Evolutionary conservation across 2,113 vertebrate species (phyloP), one percentile per base, ranked within the genome.

Genomic region (Coptodon bakossiorum): DNA sequence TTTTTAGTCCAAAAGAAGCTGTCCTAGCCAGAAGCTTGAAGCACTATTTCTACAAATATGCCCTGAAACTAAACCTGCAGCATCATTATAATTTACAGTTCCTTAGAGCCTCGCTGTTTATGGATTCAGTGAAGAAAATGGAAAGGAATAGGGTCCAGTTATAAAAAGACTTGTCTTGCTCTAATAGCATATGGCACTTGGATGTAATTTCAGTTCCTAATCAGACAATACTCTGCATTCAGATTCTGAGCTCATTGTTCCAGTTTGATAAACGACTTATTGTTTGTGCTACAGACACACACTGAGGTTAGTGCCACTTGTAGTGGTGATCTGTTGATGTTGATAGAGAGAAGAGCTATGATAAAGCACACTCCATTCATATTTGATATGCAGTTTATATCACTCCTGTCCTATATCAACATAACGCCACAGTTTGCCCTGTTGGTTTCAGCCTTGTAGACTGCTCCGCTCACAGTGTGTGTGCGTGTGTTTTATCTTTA

Each of bases 301-400:
- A 73, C 79, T 3, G 88, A 82, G 11, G 81, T 71, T 3, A 22
- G 84, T 38, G 80, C 38, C 84, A 38, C 88, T 90, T 31, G 89
- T 61, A 40, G 36, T 45, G 22, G 0, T 53, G 79, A 88, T 86
- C 71, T 54, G 66, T 79, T 78, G 89, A 29, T 48, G 71, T 29
- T 63, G 45, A 85, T 61, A 56, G 80, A 92, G 81, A 85, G 81
- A 17, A n/a, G 73, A 43, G 38, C 48, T 86, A 68, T 83, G 68
- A 82, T 89, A 76, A 84, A 84, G 79, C 50, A 24, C 80, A 85
- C 59, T 84, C 61, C 86, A 89, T 93, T 85, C 86, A 66, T 5
- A 24, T 68, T 93, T 86, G 86, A 45, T 73, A 73, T 73, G 1
- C 34, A 71, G 34, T 11, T 73, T 38, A 61, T 87, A 66, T 86